Percentiles rank a stretch among this genome's conserved stretches.
phyloP scores from a whole-genome alignment of 2,113 vertebrate genomes.

The Antennarius striatus region DNA sequence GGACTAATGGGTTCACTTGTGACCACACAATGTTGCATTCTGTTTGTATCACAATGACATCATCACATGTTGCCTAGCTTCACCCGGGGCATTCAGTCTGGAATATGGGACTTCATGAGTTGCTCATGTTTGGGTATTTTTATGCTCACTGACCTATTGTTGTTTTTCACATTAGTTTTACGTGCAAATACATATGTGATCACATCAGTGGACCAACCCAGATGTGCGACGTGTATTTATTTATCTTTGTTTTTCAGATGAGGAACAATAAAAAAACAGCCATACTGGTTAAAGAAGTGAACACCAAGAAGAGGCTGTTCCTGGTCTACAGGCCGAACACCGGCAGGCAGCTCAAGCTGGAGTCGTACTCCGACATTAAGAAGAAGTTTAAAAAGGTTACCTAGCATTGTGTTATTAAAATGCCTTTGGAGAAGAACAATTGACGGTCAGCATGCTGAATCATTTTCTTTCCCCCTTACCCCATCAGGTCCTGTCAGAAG shows the following conservation, averaged over 20 bases:
- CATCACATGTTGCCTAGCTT: too few species aligned
- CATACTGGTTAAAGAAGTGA: constrained; percentile 94
- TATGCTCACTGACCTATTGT: too few species aligned
- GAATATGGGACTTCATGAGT: too few species aligned
- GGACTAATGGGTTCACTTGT: too few species aligned
- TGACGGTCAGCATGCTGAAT: neutral
- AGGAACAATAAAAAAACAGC: constrained; percentile 97
- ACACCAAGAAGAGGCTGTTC: constrained; percentile 94
- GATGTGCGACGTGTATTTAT: neutral
- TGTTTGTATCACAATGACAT: too few species aligned
- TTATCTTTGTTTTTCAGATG: constrained; percentile 76
- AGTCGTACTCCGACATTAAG: constrained; percentile 90
- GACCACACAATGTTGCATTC: too few species aligned
- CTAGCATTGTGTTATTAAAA: neutral
- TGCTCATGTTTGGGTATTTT: too few species aligned
- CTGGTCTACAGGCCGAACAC: constrained; percentile 97
- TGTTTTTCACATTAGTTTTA: too few species aligned
- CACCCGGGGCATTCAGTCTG: too few species aligned
- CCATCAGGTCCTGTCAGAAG: constrained; percentile 90
- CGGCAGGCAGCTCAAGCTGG: constrained; percentile 94
- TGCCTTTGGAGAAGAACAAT: fast-evolving
- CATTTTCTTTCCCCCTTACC: too few species aligned
- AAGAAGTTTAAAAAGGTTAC: constrained; percentile 98
- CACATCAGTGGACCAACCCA: too few species aligned
- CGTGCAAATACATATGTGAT: too few species aligned